A percentile compares a stretch with the other conserved stretches of the same genome.
phyloP scores from a whole-genome alignment of 2,113 vertebrate genomes.

The Dryoscopus gambensis region DNA sequence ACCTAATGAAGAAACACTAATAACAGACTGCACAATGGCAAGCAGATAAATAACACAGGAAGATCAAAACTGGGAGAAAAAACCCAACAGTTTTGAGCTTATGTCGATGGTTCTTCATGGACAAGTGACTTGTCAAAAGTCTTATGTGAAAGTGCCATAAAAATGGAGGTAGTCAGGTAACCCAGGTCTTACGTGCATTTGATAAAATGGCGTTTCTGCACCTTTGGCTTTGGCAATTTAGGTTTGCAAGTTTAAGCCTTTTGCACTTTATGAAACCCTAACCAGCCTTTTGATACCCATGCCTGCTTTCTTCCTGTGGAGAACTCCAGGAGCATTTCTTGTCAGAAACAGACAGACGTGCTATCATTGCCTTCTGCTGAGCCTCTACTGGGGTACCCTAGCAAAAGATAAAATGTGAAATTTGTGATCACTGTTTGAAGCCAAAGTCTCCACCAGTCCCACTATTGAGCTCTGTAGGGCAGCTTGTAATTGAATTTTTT shows the following conservation, averaged over 20 bases:
- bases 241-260: neutral
- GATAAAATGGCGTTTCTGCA: neutral
- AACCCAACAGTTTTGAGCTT: neutral
- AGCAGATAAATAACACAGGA: neutral
- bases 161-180: neutral
- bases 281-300: neutral
- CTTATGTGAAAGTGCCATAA: neutral
- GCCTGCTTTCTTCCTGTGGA: neutral
- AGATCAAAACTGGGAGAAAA: neutral
- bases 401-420: neutral
- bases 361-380: neutral
- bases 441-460: neutral
- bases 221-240: neutral
- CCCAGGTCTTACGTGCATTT: accelerated
- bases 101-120: neutral
- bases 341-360: neutral
- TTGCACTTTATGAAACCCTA: neutral
- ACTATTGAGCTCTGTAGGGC: neutral
- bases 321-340: neutral
- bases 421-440: neutral
- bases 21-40: neutral
- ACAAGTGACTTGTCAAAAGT: neutral
- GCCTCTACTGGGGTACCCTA: neutral
- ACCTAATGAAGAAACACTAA: neutral
- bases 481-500: neutral